Base-by-base conservation (phyloP, 1,140 invertebrate genomes). In the Drosophila albomicans region DNA sequence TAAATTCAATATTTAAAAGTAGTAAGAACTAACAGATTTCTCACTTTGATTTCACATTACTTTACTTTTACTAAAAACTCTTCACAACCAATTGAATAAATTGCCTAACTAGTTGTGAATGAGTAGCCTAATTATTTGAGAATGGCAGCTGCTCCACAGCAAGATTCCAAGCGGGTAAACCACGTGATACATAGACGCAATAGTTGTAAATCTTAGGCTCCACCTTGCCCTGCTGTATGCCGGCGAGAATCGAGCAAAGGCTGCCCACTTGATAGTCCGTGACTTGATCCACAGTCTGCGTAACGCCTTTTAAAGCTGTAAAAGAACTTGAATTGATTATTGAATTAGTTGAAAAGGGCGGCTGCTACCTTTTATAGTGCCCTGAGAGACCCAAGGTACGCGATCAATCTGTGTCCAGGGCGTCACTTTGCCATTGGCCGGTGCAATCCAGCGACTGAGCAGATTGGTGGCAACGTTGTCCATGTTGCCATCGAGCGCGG, bases 131-230 rank as follows among this genome's bases (percentile, higher is more conserved):
- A 11, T 6, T 2, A 15, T 35, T 15, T 54, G 28, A 6, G 30
- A 81, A 79, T 7, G 88, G 80, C 52, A 91, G 13, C 30, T 63
- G 49, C 51, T 92, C 58, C 28, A 88, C 86, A 54, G 75, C 76
- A 2, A 76, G 46, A 76, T 92, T 92, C 91, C 91, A 92, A 43
- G 82, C 91, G 25, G 91, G 91, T 11, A 92, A 52, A 5, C 91
- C 91, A 7, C 91, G 79, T 16, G 75, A 92, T 3, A 92, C 88
- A 54, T 91, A 92, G 8, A 87, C 67, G 46, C 91, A 84, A 30
- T 56, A 79, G 43, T 91, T 92, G 68, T 92, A 91, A 43, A 81
- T 52, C 16, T 72, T 72, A 2, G 76, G 58, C 56, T 92, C 91
- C 13, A 77, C 63, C 8, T 71, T 62, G 28, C 88, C 77, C 56